Base-by-base conservation (phyloP, 2,797 vertebrate species). In the Dromococcyx pavoninus region DNA sequence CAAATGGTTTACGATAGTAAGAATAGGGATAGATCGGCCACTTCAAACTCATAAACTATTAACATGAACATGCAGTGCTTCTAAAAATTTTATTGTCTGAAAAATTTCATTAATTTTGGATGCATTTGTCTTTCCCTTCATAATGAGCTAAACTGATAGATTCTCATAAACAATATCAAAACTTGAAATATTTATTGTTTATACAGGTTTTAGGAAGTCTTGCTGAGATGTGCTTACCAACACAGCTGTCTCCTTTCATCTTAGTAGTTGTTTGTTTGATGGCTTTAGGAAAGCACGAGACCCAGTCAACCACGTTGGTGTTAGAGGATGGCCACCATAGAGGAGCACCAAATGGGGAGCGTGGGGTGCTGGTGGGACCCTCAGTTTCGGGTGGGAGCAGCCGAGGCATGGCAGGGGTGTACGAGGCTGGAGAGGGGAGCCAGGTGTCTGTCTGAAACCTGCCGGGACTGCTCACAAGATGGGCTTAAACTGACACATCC, bases 51-150 rank as follows among this genome's bases (percentile, higher is more conserved):
- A 46, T 33, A 77, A 89, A 90, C 64, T 80, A 57, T 71, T 88
- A 28, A 78, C 71, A 43, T 69, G 17, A 76, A 70, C 79, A 30
- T 13, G 35, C 25, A n/a, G 46, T 57, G 37, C 57, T 50, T 86
- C 72, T 89, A 67, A 81, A 48, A 83, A 41, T 64, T 30, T 57
- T 85, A 51, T 24, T 14, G 10, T 61, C 64, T 92, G 72, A 70
- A 54, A 66, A 37, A 60, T 50, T 30, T 86, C 33, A 48, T 94
- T 80, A 70, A 14, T 71, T 89, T 87, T 78, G 76, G n/a, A 70
- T 86, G 56, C 57, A n/a, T 89, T 87, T 91, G 35, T 86, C 62
- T 95, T 84, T 70, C 75, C 41, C 61, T 80, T 93, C n/a, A 7
- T 33, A 39, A 54, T 66, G 61, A 92, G 46, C 77, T 64, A 18